These are phyloP conservation scores for Eunapius fragilis DNA, from an alignment of 37 sponge, comb jelly and placozoan species.

Conservation along the genomic window DNA sequence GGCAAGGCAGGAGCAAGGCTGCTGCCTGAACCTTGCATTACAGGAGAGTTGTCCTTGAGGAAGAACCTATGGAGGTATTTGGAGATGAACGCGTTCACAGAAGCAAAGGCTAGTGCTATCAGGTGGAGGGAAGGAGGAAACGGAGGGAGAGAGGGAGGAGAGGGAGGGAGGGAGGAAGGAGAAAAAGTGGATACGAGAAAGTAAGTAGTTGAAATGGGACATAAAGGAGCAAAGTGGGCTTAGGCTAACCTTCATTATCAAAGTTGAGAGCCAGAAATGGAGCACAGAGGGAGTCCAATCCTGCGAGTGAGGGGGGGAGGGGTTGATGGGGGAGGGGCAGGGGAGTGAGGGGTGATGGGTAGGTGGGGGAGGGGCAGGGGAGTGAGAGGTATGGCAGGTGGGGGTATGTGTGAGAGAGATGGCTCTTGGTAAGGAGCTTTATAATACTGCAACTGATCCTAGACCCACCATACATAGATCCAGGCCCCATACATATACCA, in stretches of 20 bases:
- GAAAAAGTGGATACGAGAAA: neutral
- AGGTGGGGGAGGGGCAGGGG: too few species aligned
- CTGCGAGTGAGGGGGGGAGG: slow-evolving; percentile 40
- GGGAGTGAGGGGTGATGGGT: too few species aligned
- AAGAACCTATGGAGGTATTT: slow-evolving; percentile 97
- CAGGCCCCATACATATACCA: neutral
- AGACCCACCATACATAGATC: neutral
- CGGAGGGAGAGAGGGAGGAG: neutral
- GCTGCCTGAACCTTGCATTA: slow-evolving; percentile 83
- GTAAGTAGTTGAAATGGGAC: too few species aligned
- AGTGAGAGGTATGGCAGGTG: too few species aligned
- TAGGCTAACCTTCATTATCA: slow-evolving; percentile 91
- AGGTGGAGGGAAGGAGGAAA: neutral
- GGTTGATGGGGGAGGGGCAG: neutral
- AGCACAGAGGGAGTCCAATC: slow-evolving; percentile 97
- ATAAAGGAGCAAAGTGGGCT: neutral
- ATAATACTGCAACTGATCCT: neutral
- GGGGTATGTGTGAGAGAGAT: too few species aligned
- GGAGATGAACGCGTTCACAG: slow-evolving; percentile 82
- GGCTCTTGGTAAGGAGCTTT: too few species aligned
- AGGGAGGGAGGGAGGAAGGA: neutral
- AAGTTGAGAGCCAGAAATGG: slow-evolving; percentile 93
- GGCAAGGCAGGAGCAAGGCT: neutral
- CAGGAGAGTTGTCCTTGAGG: slow-evolving; percentile 90
- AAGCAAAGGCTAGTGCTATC: slow-evolving; percentile 87